Evolutionary conservation across 2,797 vertebrate genomes (phyloP), one percentile per base, ranked within the genome.

Genomic region (Cynodonichthys magdalenae): DNA sequence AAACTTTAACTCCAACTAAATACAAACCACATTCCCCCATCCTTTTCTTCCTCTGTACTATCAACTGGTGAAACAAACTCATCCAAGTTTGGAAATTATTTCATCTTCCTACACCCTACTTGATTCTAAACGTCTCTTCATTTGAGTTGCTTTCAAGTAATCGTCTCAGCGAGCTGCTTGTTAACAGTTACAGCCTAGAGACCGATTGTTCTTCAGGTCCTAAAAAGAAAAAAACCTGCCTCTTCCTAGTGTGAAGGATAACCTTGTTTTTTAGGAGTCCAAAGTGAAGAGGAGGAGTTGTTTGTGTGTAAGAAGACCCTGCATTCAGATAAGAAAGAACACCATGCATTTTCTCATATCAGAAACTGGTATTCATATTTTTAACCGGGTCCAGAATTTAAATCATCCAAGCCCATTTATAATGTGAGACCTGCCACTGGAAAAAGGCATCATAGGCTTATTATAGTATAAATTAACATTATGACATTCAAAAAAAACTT

Each of bases 21-120:
- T 49, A 90, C 84, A 75, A 75, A 91, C 88, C 86, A 12, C 31
- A 5, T 88, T 80, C 77, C 12, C 74, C 48, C 29, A 49, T 29
- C 52, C 15, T 55, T 49, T 67, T 42, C 53, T 59, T 77, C 53
- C 62, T 81, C 62, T 53, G 52, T 18, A 71, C 29, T 70, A 71
- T 65, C 15, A 66, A 29, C 3, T 50, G 74, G 31, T 89, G 74
- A 71, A 87, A 85, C 27, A 89, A 86, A 81, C 70, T 85, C 39
- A 55, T 86, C 51, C 71, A 74, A 14, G 27, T 54, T 60, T 84
- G 62, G n/a, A n/a, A n/a, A n/a, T n/a, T n/a, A n/a, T n/a, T n/a
- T n/a, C n/a, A n/a, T n/a, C n/a, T n/a, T n/a, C n/a, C n/a, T n/a
- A n/a, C n/a, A n/a, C n/a, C n/a, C n/a, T n/a, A 36, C 75, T 79